phyloP scores from a whole-genome alignment of 53 echinoderm and acorn worm species.

The Echinometra lucunter region DNA sequence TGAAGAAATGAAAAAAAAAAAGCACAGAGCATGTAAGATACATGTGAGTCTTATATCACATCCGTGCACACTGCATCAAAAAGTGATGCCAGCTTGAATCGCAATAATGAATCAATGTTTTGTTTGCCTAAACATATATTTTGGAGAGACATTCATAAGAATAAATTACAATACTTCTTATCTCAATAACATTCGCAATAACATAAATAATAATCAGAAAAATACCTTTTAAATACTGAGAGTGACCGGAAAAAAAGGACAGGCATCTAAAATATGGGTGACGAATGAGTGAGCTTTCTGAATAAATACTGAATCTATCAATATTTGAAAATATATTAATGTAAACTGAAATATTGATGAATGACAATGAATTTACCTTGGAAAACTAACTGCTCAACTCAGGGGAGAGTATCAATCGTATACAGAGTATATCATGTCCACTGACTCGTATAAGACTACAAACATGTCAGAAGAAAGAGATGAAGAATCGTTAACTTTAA shows the following conservation, averaged over 20 bases:
- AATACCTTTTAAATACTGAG: not conserved
- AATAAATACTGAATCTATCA: not conserved
- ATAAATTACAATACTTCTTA: not conserved
- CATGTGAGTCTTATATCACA: not conserved
- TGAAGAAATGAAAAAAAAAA: not conserved
- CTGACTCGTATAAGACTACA: not conserved
- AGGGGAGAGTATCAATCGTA: not conserved
- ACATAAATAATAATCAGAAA: not conserved
- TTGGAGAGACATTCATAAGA: not conserved
- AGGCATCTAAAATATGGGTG: not conserved
- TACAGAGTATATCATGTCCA: not conserved
- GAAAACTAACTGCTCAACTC: not conserved
- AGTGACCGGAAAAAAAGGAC: not conserved
- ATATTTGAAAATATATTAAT: not conserved
- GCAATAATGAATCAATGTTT: not conserved
- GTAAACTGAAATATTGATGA: not conserved
- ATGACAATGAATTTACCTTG: not conserved
- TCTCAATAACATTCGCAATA: no score
- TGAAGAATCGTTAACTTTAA: not conserved
- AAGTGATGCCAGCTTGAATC: not conserved
- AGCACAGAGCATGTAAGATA: no score
- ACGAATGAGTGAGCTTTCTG: not conserved
- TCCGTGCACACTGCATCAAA: not conserved
- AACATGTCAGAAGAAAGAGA: not conserved
- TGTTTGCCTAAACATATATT: not conserved